Conservation (phyloP, 23 tunicate species). For the Halocynthia aurantium region DNA sequence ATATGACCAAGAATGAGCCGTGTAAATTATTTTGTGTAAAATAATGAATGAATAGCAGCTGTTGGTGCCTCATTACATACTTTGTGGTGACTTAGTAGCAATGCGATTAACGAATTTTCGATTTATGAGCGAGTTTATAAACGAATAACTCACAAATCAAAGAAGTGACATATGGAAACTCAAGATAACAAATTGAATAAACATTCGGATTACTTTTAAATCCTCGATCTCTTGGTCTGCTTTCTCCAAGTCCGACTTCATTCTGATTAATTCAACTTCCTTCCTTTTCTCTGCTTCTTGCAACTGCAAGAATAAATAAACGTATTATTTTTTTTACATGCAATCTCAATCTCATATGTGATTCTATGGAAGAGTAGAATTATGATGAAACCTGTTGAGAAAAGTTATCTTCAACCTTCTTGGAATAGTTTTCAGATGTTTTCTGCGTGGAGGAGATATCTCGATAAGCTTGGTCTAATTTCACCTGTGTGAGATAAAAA, state of each 20-base stretch:
- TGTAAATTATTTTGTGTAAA: too few relatives aligned
- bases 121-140: not conserved
- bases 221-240: not conserved
- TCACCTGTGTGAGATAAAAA: too few relatives aligned
- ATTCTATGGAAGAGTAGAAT: too few relatives aligned
- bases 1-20: too few relatives aligned
- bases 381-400: too few relatives aligned
- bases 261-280: not conserved
- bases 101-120: not conserved
- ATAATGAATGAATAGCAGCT: too few relatives aligned
- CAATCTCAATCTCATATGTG: too few relatives aligned
- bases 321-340: constrained; percentile 15
- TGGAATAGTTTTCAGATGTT: too few relatives aligned
- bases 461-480: too few relatives aligned
- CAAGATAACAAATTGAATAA: not conserved
- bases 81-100: not conserved
- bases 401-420: too few relatives aligned
- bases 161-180: not conserved
- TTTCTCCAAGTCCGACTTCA: not conserved
- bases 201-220: not conserved
- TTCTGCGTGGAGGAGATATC: too few relatives aligned
- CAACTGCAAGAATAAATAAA: not conserved
- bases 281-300: constrained; percentile 10
- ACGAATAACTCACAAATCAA: not conserved
- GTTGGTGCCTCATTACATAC: too few relatives aligned